A percentile compares a stretch with the other conserved stretches of the same genome.
Evolutionary conservation across 1,140 invertebrate species (phyloP).

Genomic region (Penaeus indicus): DNA sequence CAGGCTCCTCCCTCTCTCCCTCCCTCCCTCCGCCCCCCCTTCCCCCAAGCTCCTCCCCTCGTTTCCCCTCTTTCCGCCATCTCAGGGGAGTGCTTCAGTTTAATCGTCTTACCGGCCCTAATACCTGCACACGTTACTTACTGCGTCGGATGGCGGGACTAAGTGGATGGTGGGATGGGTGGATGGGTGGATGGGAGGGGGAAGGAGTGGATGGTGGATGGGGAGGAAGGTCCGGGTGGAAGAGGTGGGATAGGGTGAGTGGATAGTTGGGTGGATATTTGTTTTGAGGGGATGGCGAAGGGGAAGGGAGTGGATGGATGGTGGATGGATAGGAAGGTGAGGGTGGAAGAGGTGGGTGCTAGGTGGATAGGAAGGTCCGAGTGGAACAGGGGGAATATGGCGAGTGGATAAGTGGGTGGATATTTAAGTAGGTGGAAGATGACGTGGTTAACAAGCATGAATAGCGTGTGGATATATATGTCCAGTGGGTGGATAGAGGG

Average conservation of each 20-base stretch:
- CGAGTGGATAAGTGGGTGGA: no score
- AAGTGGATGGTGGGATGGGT: neutral
- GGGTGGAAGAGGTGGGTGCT: neutral
- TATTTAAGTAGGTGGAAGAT: no score
- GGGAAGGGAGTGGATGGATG: neutral
- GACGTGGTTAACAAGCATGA: no score
- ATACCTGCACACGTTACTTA: slow-evolving; percentile 47
- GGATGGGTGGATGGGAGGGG: neutral
- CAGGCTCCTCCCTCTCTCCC: neutral
- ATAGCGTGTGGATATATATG: no score
- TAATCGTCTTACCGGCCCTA: slow-evolving; percentile 45
- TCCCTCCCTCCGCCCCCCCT: neutral
- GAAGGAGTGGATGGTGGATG: neutral
- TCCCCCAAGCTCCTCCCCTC: neutral
- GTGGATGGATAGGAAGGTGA: neutral
- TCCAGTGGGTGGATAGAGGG: no score
- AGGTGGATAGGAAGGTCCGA: no score
- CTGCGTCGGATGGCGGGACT: neutral
- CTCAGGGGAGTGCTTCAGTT: slow-evolving; percentile 39
- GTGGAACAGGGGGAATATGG: no score
- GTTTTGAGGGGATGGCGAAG: neutral
- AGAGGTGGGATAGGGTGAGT: neutral
- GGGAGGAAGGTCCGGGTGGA: no score
- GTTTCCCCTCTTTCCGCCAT: slow-evolving; percentile 4
- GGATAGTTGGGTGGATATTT: neutral